Evolutionary conservation across 1,140 invertebrate genomes (phyloP).

Genomic region (Ceratosolen solmsi): DNA sequence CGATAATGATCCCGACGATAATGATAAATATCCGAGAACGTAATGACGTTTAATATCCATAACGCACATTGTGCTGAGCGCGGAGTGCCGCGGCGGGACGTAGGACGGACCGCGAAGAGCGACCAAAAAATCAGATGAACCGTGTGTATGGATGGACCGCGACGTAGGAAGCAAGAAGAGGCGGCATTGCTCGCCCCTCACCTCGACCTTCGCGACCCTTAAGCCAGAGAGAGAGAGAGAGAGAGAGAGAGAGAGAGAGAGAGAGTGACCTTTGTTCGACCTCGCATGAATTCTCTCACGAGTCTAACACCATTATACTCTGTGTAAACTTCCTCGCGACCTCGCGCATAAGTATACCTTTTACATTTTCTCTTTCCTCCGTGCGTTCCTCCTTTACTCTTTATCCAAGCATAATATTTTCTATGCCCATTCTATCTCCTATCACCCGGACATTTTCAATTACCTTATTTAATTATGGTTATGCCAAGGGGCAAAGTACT

Average conservation of each 20-base stretch:
- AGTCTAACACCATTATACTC: conserved; percentile 2
- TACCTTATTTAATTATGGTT: no score
- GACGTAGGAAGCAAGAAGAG: no score
- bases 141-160: no score
- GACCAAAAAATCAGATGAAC: no score
- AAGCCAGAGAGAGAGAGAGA: conserved; percentile 31
- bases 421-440: not conserved
- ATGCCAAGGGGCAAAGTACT: no score
- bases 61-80: conserved; percentile 24
- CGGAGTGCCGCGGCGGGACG: not conserved
- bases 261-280: conserved; percentile 39
- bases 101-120: not conserved
- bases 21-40: conserved; percentile 15
- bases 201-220: conserved; percentile 48
- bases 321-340: not conserved
- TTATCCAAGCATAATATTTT: not conserved
- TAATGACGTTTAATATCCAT: conserved; percentile 46
- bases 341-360: not conserved
- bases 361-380: conserved; percentile 27
- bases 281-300: conserved; percentile 54
- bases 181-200: no score
- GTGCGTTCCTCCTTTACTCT: conserved; percentile 1
- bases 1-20: conserved; percentile 5
- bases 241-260: conserved; percentile 25
- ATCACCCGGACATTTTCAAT: no score